A percentile compares a stretch with the other conserved stretches of the same genome.
Evolutionary conservation across 1,140 invertebrate species (phyloP).

Genomic region (Chelonus insularis): DNA sequence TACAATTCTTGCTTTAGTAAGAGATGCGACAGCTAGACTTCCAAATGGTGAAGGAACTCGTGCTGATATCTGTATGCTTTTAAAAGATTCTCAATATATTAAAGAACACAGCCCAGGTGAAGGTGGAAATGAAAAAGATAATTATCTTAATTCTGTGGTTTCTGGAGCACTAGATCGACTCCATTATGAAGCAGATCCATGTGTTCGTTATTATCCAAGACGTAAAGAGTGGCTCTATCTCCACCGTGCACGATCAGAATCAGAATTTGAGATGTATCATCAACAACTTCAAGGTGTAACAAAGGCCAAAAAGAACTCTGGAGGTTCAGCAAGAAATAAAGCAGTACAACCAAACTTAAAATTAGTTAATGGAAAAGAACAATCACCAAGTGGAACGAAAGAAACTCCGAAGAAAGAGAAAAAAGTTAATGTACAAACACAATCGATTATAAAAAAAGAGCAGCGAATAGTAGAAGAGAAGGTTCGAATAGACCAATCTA

Average conservation of each 20-base stretch:
- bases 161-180: constrained; percentile 86
- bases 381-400: constrained; percentile 51
- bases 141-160: constrained; percentile 77
- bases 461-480: constrained; percentile 42
- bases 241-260: constrained; percentile 69
- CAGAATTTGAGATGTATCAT: constrained; percentile 63
- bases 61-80: constrained; percentile 82
- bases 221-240: constrained; percentile 90
- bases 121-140: constrained; percentile 55
- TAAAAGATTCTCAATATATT: constrained; percentile 86
- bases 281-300: constrained; percentile 67
- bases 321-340: constrained; percentile 53
- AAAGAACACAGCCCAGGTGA: constrained; percentile 69
- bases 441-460: constrained; percentile 37
- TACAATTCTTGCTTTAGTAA: constrained; percentile 85
- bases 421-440: constrained; percentile 40
- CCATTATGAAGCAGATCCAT: constrained; percentile 87
- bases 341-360: constrained; percentile 44
- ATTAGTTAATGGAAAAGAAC: constrained; percentile 49
- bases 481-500: constrained; percentile 39
- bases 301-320: constrained; percentile 60
- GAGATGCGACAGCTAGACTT: constrained; percentile 88
- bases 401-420: constrained; percentile 53
- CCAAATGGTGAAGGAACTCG: constrained; percentile 93
- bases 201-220: constrained; percentile 87